These are phyloP conservation scores for Etheostoma spectabile DNA, from an alignment of 2,113 vertebrate species.

Conservation along the genomic window DNA sequence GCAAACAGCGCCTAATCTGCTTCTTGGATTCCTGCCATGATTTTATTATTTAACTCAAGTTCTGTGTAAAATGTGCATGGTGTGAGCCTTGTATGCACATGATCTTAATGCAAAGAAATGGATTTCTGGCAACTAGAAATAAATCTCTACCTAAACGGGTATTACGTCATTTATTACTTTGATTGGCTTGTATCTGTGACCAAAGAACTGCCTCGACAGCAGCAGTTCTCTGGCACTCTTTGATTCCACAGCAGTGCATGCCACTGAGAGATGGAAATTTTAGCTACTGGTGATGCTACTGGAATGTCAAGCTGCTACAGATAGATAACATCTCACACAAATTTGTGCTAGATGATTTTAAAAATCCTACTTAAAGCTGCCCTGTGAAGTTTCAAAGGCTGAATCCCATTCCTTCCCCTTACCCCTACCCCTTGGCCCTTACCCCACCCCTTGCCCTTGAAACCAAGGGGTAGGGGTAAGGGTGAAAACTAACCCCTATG, in stretches of 20 bases:
- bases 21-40: conserved; percentile 59
- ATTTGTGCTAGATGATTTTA: background rate
- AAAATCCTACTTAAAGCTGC: background rate
- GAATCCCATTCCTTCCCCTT: no score
- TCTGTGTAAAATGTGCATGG: conserved; percentile 42
- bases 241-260: conserved; percentile 7
- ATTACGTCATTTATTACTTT: conserved; percentile 12
- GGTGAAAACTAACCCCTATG: no score
- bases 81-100: conserved; percentile 41
- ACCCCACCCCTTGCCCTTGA: no score
- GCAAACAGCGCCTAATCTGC: conserved; percentile 59
- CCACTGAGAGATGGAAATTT: conserved; percentile 25
- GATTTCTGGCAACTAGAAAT: conserved; percentile 14
- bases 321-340: conserved; percentile 10
- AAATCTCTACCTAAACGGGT: background rate
- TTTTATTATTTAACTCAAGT: conserved; percentile 61
- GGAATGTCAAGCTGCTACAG: conserved; percentile 5
- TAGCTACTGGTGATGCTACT: conserved; percentile 6
- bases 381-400: background rate
- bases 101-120: conserved; percentile 13
- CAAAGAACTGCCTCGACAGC: conserved; percentile 6
- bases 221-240: conserved; percentile 22
- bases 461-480: no score
- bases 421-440: no score
- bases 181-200: conserved; percentile 30